Evolutionary conservation across 2,797 vertebrate genomes (phyloP).

Genomic region (Prionace glauca): DNA sequence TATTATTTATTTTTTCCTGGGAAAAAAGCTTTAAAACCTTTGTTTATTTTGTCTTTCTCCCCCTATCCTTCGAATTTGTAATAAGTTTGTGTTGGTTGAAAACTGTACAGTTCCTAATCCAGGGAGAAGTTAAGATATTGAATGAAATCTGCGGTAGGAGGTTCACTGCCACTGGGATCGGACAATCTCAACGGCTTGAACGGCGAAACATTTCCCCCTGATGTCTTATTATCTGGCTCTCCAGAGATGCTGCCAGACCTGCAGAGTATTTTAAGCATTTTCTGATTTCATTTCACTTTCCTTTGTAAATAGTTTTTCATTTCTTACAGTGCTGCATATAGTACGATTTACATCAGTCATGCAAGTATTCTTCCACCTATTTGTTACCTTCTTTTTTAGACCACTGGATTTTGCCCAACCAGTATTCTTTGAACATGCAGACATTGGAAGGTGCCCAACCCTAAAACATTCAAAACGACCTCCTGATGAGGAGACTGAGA

Average conservation of each 20-base stretch:
- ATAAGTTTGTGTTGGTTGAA: background rate
- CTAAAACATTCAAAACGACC: constrained; percentile 54
- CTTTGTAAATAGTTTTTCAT: background rate
- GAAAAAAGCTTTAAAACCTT: background rate
- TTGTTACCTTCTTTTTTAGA: constrained; percentile 55
- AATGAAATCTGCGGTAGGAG: background rate
- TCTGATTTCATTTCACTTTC: background rate
- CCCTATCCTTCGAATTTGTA: background rate
- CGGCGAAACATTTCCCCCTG: too few species aligned
- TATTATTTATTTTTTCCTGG: background rate
- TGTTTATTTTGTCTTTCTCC: background rate
- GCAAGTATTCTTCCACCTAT: constrained; percentile 35
- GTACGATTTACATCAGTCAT: constrained; percentile 33
- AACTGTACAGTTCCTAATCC: background rate
- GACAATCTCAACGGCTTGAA: too few species aligned
- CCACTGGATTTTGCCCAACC: constrained; percentile 87
- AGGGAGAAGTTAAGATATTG: background rate
- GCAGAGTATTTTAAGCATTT: background rate
- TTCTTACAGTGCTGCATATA: background rate
- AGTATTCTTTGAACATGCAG: constrained; percentile 84
- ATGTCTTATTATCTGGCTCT: too few species aligned
- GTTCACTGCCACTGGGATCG: too few species aligned
- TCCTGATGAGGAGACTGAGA: constrained; percentile 47
- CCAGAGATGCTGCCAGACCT: background rate
- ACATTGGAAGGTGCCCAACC: constrained; percentile 79